phyloP scores from a whole-genome alignment of 1,140 invertebrate species.

The Pteromalus puparum region DNA sequence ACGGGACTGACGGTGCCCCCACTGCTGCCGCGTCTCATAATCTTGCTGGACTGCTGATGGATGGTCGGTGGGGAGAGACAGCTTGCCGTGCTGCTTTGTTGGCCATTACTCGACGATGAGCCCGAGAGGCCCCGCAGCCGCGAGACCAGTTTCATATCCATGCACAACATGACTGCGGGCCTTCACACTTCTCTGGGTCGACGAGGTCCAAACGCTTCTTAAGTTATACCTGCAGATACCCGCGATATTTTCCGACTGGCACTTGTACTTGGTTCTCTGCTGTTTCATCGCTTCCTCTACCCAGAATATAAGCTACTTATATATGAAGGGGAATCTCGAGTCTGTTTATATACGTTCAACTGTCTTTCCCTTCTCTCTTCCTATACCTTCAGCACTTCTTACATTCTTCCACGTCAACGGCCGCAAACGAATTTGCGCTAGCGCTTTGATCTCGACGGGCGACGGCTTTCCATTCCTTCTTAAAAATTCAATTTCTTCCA shows the following conservation, averaged over 20 bases:
- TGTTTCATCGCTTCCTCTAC: too few species aligned
- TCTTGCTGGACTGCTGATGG: neutral
- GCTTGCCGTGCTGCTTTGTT: constrained; percentile 47
- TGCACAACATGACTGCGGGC: constrained; percentile 34
- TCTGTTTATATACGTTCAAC: too few species aligned
- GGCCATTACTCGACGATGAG: constrained; percentile 30
- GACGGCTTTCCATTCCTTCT: neutral
- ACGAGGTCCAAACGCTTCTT: too few species aligned
- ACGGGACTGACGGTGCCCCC: constrained; percentile 56
- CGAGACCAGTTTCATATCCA: constrained; percentile 51
- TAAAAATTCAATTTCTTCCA: neutral
- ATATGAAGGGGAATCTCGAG: too few species aligned
- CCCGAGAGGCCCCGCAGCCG: constrained; percentile 36
- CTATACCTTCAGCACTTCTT: neutral
- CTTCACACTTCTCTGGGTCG: neutral
- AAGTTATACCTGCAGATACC: neutral
- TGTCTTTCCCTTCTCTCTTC: neutral
- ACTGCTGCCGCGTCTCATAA: constrained; percentile 30
- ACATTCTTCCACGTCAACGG: neutral
- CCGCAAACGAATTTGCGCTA: neutral
- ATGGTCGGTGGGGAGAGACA: constrained; percentile 68
- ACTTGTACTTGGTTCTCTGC: too few species aligned
- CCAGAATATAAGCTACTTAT: too few species aligned
- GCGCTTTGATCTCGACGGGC: neutral
- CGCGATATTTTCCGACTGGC: too few species aligned